These are phyloP conservation scores for Mycetomoellerius zeteki DNA, from an alignment of 1,140 invertebrate species.

Conservation along the genomic window DNA sequence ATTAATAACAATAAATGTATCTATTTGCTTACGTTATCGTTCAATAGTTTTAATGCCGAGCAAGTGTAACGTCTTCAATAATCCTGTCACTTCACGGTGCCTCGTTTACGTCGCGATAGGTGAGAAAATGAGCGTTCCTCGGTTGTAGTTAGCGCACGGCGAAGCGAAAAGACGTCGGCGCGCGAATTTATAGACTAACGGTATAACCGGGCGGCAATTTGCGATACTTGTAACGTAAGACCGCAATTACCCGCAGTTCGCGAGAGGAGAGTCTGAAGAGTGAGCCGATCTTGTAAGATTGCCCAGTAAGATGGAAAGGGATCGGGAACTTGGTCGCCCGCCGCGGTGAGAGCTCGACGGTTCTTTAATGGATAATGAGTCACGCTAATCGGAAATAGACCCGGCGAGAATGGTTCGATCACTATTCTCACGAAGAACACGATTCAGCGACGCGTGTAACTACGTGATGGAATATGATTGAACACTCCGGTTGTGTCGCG, in stretches of 20 bases:
- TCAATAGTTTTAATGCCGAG: not conserved
- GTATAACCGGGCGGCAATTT: constrained; percentile 60
- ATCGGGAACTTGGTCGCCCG: constrained; percentile 22
- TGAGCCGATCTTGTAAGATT: constrained; percentile 32
- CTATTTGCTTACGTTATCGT: not conserved
- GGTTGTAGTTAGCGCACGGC: constrained; percentile 27
- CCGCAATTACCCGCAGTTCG: constrained; percentile 52
- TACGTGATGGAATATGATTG: constrained; percentile 61
- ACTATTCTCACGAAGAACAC: constrained; percentile 18
- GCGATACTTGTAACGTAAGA: constrained; percentile 59
- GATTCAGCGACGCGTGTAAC: constrained; percentile 59
- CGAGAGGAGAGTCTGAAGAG: constrained; percentile 8
- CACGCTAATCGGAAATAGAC: constrained; percentile 52
- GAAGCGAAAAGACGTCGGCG: constrained; percentile 35
- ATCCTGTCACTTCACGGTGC: constrained; percentile 13
- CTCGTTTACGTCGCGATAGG: constrained; percentile 52
- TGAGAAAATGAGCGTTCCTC: constrained; percentile 50
- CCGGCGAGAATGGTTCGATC: constrained; percentile 20
- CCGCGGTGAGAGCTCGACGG: constrained; percentile 1
- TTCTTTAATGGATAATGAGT: constrained; percentile 30
- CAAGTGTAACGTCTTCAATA: constrained; percentile 18
- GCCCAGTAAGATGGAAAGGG: constrained; percentile 30
- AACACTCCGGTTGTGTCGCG: constrained; percentile 42
- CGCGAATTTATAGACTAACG: constrained; percentile 61
- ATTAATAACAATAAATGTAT: constrained; percentile 2